Evolutionary conservation across 2,113 vertebrate genomes (phyloP).

Genomic region (Anolis sagrei): DNA sequence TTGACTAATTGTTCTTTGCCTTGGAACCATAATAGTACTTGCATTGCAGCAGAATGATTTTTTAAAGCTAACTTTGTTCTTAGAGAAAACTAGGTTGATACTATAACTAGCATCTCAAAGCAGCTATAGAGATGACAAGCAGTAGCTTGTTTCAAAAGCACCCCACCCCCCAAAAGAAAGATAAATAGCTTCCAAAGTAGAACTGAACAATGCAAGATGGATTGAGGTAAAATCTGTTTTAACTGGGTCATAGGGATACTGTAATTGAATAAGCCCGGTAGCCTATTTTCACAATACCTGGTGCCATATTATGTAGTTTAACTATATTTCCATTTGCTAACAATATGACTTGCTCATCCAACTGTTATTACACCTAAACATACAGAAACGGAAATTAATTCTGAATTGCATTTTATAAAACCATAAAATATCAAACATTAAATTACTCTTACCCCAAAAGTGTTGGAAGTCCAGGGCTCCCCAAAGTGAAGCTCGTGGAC

Average conservation of each 20-base stretch:
- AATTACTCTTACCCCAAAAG: too few species aligned
- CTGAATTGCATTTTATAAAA: too few species aligned
- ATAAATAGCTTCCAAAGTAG: background rate
- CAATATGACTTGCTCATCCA: background rate
- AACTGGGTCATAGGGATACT: background rate
- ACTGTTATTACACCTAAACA: background rate
- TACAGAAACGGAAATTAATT: background rate
- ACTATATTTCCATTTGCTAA: background rate
- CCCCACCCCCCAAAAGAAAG: background rate
- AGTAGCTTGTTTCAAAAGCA: background rate
- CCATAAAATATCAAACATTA: too few species aligned
- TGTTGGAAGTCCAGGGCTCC: too few species aligned
- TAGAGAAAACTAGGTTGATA: background rate
- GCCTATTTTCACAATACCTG: background rate
- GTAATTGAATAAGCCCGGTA: background rate
- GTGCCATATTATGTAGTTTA: background rate
- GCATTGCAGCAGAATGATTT: background rate
- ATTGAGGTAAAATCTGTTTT: background rate
- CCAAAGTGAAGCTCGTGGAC: too few species aligned
- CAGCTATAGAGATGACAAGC: background rate
- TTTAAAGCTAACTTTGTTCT: constrained; percentile 9
- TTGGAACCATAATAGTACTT: constrained; percentile 22
- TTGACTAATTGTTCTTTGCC: constrained; percentile 18
- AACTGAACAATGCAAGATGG: background rate
- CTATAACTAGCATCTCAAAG: constrained; percentile 28